phyloP scores from a whole-genome alignment of 2,888 invertebrate species.

The Cataglyphis cursor region DNA sequence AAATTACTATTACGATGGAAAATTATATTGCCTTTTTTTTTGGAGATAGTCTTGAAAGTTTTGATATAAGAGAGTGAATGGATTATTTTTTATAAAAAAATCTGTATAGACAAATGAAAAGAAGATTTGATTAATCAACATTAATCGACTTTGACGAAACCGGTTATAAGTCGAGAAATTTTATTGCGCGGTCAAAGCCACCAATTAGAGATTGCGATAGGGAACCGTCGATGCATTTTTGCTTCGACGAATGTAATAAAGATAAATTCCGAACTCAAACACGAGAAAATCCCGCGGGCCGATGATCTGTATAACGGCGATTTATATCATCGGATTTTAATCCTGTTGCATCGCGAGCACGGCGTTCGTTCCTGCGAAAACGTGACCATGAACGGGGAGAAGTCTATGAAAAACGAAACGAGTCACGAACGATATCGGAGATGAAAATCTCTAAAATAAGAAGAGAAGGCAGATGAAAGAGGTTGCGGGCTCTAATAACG shows the following conservation, averaged over 20 bases:
- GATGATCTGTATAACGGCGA: constrained; percentile 4
- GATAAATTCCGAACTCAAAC: background rate
- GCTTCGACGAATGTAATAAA: background rate
- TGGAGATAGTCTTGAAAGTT: background rate
- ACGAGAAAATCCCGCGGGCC: background rate
- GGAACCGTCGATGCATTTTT: constrained; percentile 5
- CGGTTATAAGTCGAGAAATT: constrained; percentile 2
- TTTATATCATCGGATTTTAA: constrained; percentile 2
- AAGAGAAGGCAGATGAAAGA: background rate
- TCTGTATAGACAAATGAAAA: background rate
- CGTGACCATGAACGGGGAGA: constrained; percentile 6
- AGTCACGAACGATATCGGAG: constrained; percentile 27
- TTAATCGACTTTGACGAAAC: background rate
- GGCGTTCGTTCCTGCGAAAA: background rate
- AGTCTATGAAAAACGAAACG: background rate
- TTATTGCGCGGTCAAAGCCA: background rate
- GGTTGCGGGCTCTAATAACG: background rate
- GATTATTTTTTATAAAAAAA: background rate
- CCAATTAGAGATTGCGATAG: constrained; percentile 17
- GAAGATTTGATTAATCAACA: constrained; percentile 6
- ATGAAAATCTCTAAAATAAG: background rate
- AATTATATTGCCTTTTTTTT: background rate
- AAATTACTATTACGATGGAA: background rate
- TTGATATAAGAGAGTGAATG: background rate
- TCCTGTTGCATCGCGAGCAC: background rate